phyloP scores from a whole-genome alignment of 2,797 vertebrate genomes.

The Chelon labrosus region DNA sequence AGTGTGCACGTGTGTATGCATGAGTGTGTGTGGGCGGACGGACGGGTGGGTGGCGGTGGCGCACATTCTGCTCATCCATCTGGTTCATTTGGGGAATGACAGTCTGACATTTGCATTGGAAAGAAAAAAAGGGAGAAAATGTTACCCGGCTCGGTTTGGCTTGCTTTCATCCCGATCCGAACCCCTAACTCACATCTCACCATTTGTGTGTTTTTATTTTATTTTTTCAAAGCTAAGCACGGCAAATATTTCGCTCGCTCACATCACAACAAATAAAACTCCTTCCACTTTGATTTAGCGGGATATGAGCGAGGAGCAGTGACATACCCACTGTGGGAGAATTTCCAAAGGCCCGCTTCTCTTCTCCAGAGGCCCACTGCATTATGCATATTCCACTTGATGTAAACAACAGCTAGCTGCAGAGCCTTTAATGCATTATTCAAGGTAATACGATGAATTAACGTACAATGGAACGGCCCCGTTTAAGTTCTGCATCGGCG shows the following conservation, averaged over 20 bases:
- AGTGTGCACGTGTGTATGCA: conserved; percentile 16
- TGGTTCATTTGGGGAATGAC: conserved; percentile 74
- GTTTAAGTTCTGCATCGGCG: conserved; percentile 53
- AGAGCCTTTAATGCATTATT: conserved; percentile 75
- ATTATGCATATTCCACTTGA: conserved; percentile 73
- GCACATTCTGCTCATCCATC: conserved; percentile 80
- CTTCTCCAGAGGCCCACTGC: conserved; percentile 50
- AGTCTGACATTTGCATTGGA: conserved; percentile 75
- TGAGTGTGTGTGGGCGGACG: conserved; percentile 26
- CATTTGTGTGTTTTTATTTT: conserved; percentile 32
- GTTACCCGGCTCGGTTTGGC: conserved; percentile 57
- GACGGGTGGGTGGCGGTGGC: conserved; percentile 51
- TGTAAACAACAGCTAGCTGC: conserved; percentile 67
- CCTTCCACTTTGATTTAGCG: conserved; percentile 46
- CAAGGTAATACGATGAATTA: conserved; percentile 62
- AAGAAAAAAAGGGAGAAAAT: conserved; percentile 43
- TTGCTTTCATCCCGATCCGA: conserved; percentile 52
- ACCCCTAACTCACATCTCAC: conserved; percentile 67
- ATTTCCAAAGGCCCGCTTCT: conserved; percentile 35
- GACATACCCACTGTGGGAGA: conserved; percentile 43
- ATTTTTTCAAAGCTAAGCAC: conserved; percentile 31
- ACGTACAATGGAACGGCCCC: conserved; percentile 59
- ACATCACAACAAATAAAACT: conserved; percentile 66
- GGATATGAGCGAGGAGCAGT: conserved; percentile 38
- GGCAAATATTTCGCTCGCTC: conserved; percentile 61